Evolutionary conservation across 2,113 vertebrate genomes (phyloP).

Genomic region (Tiliqua scincoides): DNA sequence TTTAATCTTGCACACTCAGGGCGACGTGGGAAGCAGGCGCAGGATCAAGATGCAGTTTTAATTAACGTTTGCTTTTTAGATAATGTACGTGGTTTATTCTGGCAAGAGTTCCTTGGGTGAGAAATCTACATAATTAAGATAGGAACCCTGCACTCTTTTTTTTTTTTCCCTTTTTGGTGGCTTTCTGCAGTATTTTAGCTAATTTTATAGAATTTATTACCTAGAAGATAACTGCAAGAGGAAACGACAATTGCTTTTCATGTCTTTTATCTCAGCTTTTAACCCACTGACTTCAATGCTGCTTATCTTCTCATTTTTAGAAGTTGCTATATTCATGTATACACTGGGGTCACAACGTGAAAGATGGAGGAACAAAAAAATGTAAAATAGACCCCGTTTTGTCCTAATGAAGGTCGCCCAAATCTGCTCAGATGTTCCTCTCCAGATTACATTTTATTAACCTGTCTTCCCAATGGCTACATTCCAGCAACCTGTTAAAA

Average conservation of each 20-base stretch:
- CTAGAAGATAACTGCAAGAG: constrained; percentile 55
- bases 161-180: constrained; percentile 7
- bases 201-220: constrained; percentile 68
- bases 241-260: constrained; percentile 59
- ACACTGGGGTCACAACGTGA: constrained; percentile 12
- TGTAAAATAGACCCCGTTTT: neutral
- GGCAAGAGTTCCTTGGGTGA: constrained; percentile 77
- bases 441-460: neutral
- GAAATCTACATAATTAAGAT: constrained; percentile 79
- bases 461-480: neutral
- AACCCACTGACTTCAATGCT: constrained; percentile 46
- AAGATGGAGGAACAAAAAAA: constrained; percentile 22
- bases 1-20: constrained; percentile 71
- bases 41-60: constrained; percentile 79
- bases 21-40: constrained; percentile 66
- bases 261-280: constrained; percentile 43
- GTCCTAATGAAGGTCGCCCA: neutral
- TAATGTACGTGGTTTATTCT: constrained; percentile 79
- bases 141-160: constrained; percentile 75
- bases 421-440: neutral
- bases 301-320: constrained; percentile 12
- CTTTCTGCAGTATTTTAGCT: constrained; percentile 66
- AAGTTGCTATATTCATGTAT: neutral
- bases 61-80: constrained; percentile 81
- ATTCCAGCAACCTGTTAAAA: neutral